Evolutionary conservation across 2,888 invertebrate species (phyloP).

Genomic region (Leptinotarsa tumamoca): DNA sequence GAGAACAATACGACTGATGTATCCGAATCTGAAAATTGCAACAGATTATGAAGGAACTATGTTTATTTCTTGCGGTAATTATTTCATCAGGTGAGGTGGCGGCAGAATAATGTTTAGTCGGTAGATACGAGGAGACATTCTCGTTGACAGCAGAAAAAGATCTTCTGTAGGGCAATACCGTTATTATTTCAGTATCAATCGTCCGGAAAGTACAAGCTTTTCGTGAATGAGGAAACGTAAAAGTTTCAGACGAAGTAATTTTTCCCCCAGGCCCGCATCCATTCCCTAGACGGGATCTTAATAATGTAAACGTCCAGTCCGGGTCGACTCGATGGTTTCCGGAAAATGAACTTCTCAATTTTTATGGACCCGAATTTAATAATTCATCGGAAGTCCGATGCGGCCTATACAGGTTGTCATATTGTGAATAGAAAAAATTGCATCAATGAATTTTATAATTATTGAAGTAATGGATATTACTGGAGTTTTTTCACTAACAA

Average conservation of each 20-base stretch:
- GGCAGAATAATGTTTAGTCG: no score
- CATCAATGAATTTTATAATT: no score
- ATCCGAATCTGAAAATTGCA: no score
- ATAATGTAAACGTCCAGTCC: constrained; percentile 62
- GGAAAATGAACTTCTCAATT: constrained; percentile 63
- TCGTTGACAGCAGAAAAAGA: constrained; percentile 7
- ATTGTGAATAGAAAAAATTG: no score
- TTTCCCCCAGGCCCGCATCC: constrained; percentile 57
- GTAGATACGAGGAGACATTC: no score
- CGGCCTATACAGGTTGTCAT: constrained; percentile 2
- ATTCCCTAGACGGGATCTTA: constrained; percentile 55
- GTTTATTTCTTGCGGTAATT: no score
- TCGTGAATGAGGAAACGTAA: constrained; percentile 57
- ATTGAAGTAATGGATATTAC: no score
- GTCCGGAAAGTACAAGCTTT: constrained; percentile 49
- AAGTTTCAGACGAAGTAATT: constrained; percentile 64
- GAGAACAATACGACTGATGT: no score
- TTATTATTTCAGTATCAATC: constrained; percentile 60
- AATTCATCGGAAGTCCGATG: constrained; percentile 37
- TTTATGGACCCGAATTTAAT: constrained; percentile 55
- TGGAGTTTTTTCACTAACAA: no score
- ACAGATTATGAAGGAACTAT: no score
- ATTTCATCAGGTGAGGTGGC: no score
- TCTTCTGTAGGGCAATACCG: constrained; percentile 2
- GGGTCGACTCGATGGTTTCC: constrained; percentile 59